Evolutionary conservation across 2,888 invertebrate species (phyloP).

Genomic region (Melipona bicolor): DNA sequence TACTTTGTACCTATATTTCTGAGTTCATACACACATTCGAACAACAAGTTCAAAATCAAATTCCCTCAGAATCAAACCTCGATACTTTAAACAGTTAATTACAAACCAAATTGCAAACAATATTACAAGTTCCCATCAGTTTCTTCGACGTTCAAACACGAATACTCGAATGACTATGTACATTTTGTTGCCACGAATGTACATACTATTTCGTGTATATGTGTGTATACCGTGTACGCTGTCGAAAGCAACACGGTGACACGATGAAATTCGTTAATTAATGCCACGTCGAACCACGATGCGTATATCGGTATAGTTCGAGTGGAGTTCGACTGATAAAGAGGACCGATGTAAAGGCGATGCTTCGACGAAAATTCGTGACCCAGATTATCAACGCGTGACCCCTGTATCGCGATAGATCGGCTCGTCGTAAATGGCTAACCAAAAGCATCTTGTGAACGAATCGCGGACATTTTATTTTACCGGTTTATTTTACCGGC

Average conservation of each 20-base stretch:
- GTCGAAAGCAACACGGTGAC: conserved; percentile 8
- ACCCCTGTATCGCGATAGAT: conserved; percentile 50
- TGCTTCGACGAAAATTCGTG: conserved; percentile 59
- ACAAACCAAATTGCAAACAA: no score
- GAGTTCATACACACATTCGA: background rate
- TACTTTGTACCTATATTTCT: no score
- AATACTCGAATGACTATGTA: background rate
- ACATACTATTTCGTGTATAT: no score
- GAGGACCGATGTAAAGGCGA: conserved; percentile 44
- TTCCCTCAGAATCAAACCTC: background rate
- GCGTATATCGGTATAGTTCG: conserved; percentile 5
- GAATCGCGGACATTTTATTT: conserved; percentile 19
- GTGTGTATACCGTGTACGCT: background rate
- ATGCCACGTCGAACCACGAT: conserved; percentile 10
- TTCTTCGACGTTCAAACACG: background rate
- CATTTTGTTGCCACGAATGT: background rate
- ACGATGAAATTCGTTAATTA: conserved; percentile 46
- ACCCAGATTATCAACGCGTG: conserved; percentile 64
- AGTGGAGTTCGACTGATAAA: conserved; percentile 28
- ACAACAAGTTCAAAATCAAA: background rate
- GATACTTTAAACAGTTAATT: background rate
- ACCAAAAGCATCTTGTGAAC: conserved; percentile 34
- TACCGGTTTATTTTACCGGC: background rate
- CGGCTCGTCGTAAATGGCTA: background rate
- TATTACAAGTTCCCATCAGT: background rate